Evolutionary conservation across 2,888 invertebrate genomes (phyloP), one percentile per base, ranked within the genome.

Genomic region (Patella ulyssiponensis): DNA sequence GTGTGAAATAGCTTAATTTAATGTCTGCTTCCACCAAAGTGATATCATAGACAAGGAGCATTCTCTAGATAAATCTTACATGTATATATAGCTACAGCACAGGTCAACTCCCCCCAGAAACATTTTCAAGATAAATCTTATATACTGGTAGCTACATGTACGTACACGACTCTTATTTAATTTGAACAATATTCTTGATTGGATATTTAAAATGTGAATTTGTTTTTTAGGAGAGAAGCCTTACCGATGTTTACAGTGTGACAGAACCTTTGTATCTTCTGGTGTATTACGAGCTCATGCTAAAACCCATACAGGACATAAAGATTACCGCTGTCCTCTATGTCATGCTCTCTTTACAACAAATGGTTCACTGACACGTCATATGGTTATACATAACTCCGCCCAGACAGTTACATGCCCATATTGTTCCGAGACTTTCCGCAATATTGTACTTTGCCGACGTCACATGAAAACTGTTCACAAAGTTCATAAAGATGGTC

Each of bases 191-290:
- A 44, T 44, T 44, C 0, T 44, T 44, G 9, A 9, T 9, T 7
- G 7, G 44, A 44, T 44, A 9, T 44, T 44, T 9, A 9, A 44
- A 44, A 44, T 44, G 44, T 44, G 44, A 44, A 44, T 44, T 44
- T 44, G 5, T 88, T 91, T 88, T 90, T 33, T 91, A 77, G 91
- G 92, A 27, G 91, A 92, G 82, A 92, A 90, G 77, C 90, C 92
- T 3, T 91, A 85, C 84, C 87, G 87, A 72, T 93, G 93, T 82
- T 73, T 79, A 20, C 83, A 85, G 51, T 91, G 91, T 82, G 79
- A 82, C 5, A 83, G 85, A 23, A 77, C 74, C 69, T 91, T 91
- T 81, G 87, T 87, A 23, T 87, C 90, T 0, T 82, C 84, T 54
- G 87, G 88, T 52, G 88, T 88, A 33, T 82, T 91, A 9, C 88